Conservation (phyloP, 2,888 invertebrate genomes). For the Marronus borbonicus region DNA sequence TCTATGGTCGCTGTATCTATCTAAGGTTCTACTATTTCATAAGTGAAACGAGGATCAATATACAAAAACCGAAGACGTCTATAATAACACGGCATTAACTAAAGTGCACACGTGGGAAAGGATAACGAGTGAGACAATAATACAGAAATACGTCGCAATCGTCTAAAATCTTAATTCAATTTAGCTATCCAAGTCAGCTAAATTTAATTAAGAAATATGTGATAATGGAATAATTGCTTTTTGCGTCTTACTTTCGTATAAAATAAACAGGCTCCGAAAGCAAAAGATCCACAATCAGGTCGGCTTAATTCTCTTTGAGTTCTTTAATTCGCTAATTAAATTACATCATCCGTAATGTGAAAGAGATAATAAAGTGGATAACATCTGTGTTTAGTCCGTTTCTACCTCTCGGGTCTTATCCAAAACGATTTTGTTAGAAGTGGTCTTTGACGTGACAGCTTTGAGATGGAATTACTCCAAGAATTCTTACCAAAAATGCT, state of each 20-base stretch:
- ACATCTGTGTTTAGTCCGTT: neutral
- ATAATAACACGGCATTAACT: no score
- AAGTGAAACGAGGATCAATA: no score
- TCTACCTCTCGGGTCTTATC: neutral
- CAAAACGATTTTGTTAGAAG: neutral
- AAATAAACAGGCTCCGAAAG: neutral
- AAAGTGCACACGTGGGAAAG: neutral
- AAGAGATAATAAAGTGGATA: conserved; percentile 2
- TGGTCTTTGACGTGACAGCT: neutral
- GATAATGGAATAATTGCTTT: neutral
- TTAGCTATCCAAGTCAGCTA: neutral
- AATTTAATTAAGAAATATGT: conserved; percentile 1
- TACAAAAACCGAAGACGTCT: no score
- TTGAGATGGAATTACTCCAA: no score
- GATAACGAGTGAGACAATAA: neutral
- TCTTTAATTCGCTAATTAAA: conserved; percentile 24
- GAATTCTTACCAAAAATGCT: no score
- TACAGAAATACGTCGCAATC: neutral
- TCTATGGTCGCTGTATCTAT: no score
- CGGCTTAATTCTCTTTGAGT: neutral
- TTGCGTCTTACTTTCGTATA: neutral
- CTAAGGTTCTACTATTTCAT: no score
- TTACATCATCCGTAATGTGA: conserved; percentile 2
- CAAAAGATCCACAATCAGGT: neutral
- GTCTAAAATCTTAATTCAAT: neutral